Evolutionary conservation across 2,113 vertebrate species (phyloP).

Genomic region (Hydrochoerus hydrochaeris): DNA sequence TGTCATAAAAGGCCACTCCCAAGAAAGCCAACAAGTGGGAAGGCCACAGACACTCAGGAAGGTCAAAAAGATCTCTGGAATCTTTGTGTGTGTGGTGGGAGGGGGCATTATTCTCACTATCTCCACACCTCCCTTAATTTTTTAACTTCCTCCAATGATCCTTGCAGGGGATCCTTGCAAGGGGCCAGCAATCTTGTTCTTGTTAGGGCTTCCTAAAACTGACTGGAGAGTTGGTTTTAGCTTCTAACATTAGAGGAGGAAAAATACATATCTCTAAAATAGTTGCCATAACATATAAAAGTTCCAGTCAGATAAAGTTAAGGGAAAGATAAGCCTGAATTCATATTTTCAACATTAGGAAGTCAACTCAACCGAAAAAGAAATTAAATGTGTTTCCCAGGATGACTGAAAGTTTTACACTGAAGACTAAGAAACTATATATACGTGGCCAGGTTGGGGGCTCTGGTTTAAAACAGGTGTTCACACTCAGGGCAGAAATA

Average conservation of each 20-base stretch:
- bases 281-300: neutral
- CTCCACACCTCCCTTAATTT: neutral
- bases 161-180: no score
- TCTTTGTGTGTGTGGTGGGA: fast-evolving
- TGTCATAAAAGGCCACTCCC: neutral
- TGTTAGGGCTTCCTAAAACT: neutral
- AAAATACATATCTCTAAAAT: constrained; percentile 8
- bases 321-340: neutral
- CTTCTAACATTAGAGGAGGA: neutral
- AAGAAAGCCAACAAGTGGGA: neutral
- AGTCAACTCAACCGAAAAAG: constrained; percentile 18
- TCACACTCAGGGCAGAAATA: neutral
- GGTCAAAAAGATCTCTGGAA: neutral
- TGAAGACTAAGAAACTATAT: neutral
- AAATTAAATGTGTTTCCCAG: constrained; percentile 1
- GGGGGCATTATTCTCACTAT: neutral
- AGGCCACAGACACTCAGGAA: neutral
- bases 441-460: neutral
- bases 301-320: constrained; percentile 36
- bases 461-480: neutral
- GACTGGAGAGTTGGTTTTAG: neutral
- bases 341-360: constrained; percentile 56
- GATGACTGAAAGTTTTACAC: neutral
- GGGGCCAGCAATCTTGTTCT: neutral
- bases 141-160: constrained; percentile 17